Conservation (phyloP, 1,140 invertebrate genomes). For the Nixonia krombeini region DNA sequence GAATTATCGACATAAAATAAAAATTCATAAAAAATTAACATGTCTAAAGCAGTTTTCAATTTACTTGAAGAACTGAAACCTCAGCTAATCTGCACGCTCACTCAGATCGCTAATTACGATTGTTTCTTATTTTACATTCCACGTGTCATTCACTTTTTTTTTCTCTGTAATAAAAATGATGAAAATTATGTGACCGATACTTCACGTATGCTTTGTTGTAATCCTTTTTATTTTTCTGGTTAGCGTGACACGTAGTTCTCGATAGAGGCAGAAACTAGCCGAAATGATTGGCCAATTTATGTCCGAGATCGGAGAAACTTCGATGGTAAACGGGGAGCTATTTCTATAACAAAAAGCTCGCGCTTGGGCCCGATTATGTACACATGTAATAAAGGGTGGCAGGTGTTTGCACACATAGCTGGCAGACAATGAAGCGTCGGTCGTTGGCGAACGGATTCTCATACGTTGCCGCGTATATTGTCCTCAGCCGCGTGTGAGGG, state of each 20-base stretch:
- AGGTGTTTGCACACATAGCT: constrained; percentile 58
- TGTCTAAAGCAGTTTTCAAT: no score
- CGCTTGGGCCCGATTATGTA: constrained; percentile 52
- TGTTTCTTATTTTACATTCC: no score
- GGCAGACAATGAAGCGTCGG: constrained; percentile 56
- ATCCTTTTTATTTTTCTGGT: constrained; percentile 53
- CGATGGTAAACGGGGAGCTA: not conserved
- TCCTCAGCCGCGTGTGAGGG: constrained; percentile 38
- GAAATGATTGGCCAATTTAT: constrained; percentile 48
- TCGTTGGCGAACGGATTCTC: constrained; percentile 44
- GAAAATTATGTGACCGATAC: no score
- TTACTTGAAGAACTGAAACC: no score
- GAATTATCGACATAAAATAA: no score
- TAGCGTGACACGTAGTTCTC: constrained; percentile 52
- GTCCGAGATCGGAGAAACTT: constrained; percentile 18
- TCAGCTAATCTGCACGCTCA: no score
- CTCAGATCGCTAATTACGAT: no score
- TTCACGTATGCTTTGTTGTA: not conserved
- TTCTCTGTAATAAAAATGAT: no score
- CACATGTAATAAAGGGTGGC: constrained; percentile 58
- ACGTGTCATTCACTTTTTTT: no score
- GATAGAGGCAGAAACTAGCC: constrained; percentile 39
- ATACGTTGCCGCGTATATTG: constrained; percentile 44
- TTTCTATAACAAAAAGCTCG: constrained; percentile 62
- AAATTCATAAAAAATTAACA: no score